A percentile compares a stretch with the other conserved stretches of the same genome.
These are phyloP conservation scores for Sylvilagus floridanus DNA, from an alignment of 2,797 vertebrate genomes.

Conservation along the genomic window DNA sequence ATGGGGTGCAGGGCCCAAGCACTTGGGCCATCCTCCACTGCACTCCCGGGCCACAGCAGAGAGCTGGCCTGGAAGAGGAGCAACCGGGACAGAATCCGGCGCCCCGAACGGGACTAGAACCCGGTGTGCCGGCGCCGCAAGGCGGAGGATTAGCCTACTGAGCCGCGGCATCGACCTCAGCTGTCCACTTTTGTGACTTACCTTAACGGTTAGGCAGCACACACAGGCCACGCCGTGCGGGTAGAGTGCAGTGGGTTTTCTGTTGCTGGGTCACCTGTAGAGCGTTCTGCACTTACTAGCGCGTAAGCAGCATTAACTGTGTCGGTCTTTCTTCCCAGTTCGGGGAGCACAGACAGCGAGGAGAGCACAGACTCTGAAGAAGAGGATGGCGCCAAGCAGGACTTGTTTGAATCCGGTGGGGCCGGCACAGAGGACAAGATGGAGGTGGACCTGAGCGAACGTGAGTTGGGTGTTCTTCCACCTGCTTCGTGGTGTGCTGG, in stretches of 20 bases:
- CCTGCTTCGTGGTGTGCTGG: fast-evolving
- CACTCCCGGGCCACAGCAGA: too few relatives aligned
- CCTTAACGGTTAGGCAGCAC: too few relatives aligned
- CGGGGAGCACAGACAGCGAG: conserved; percentile 98
- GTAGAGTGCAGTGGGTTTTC: neutral
- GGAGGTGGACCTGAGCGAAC: conserved; percentile 95
- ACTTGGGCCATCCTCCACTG: too few relatives aligned
- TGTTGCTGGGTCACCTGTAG: neutral
- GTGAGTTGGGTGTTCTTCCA: conserved; percentile 72
- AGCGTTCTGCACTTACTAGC: neutral
- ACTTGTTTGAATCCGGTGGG: conserved; percentile 92
- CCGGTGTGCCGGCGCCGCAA: fast-evolving
- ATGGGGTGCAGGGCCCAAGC: too few relatives aligned
- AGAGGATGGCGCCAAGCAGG: conserved; percentile 94
- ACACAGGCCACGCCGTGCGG: fast-evolving
- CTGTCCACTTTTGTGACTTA: too few relatives aligned
- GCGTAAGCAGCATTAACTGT: neutral
- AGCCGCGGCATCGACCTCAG: too few relatives aligned
- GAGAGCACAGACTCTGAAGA: conserved; percentile 99
- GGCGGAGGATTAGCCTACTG: too few relatives aligned
- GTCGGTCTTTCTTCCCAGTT: conserved; percentile 86
- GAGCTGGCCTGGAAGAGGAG: too few relatives aligned
- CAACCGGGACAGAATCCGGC: too few relatives aligned
- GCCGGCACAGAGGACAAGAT: conserved; percentile 94
- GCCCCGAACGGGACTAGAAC: too few relatives aligned